A percentile compares a stretch with the other conserved stretches of the same genome.
Conservation (phyloP, 2,113 vertebrate genomes). For the Nanorana parkeri region DNA sequence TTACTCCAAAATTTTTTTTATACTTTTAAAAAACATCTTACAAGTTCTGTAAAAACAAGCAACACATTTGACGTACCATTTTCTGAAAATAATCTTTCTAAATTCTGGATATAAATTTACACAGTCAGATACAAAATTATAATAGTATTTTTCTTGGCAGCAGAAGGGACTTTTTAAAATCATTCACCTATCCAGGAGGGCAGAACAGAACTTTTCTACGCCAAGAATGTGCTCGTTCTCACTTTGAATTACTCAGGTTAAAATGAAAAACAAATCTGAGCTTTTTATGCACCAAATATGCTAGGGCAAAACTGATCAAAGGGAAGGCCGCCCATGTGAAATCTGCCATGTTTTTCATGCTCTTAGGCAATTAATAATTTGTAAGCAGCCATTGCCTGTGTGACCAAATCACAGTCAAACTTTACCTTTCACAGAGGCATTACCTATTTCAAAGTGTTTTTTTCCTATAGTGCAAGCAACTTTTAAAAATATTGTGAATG, state of each 20-base stretch:
- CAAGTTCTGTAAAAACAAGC: conserved; percentile 37
- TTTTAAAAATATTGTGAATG: not conserved
- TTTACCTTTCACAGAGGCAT: not conserved
- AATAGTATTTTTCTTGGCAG: conserved; percentile 57
- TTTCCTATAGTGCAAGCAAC: not conserved
- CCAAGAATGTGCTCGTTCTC: conserved; percentile 56
- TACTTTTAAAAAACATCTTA: conserved; percentile 14
- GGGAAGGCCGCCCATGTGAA: conserved; percentile 32
- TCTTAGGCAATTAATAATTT: conserved; percentile 26
- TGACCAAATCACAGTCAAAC: conserved; percentile 10
- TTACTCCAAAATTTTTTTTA: not conserved
- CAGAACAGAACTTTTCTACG: conserved; percentile 41
- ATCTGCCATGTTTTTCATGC: conserved; percentile 27
- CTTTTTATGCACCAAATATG: conserved; percentile 48
- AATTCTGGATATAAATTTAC: conserved; percentile 55
- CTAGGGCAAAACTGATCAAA: conserved; percentile 49
- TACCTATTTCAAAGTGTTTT: not conserved
- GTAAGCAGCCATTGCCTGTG: not conserved
- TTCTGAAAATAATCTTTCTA: conserved; percentile 45
- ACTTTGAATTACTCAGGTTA: conserved; percentile 52
- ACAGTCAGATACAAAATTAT: conserved; percentile 53
- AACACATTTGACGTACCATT: conserved; percentile 38
- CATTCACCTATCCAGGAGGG: conserved; percentile 58
- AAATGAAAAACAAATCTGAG: conserved; percentile 55
- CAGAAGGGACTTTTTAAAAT: conserved; percentile 40